These are phyloP conservation scores for Erebia palarica DNA, from an alignment of 2,888 invertebrate species.

Conservation along the genomic window DNA sequence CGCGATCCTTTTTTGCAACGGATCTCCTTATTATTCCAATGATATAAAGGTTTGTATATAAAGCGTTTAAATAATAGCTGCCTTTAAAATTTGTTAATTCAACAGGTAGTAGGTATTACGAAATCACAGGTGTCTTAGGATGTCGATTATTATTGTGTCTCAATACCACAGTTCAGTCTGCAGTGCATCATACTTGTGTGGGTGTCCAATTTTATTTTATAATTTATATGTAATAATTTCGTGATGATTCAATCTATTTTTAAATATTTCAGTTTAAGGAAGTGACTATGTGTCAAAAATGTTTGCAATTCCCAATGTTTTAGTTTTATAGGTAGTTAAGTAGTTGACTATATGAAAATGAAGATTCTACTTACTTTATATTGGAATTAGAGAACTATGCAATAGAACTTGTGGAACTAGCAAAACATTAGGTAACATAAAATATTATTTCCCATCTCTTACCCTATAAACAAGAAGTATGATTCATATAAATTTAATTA, in stretches of 20 bases:
- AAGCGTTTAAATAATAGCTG: slow-evolving; percentile 42
- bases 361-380: no score
- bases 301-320: background rate
- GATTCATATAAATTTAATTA: no score
- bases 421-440: no score
- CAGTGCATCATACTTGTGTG: slow-evolving; percentile 56
- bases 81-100: slow-evolving; percentile 19
- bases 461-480: no score
- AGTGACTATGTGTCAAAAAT: slow-evolving; percentile 12
- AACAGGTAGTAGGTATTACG: slow-evolving; percentile 40
- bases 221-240: slow-evolving; percentile 37
- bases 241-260: slow-evolving; percentile 39
- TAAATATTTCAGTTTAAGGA: slow-evolving; percentile 25
- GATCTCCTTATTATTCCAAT: slow-evolving; percentile 64
- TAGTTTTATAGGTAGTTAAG: no score
- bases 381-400: no score
- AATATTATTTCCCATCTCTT: no score
- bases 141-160: slow-evolving; percentile 48
- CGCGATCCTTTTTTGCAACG: slow-evolving; percentile 59
- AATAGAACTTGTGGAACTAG: no score
- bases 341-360: no score
- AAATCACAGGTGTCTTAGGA: slow-evolving; percentile 49
- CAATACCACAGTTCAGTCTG: slow-evolving; percentile 47
- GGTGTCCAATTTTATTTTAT: slow-evolving; percentile 47
- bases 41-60: slow-evolving; percentile 71